These are phyloP conservation scores for Platycheirus rosarum DNA, from an alignment of 2,888 invertebrate genomes.

Conservation along the genomic window DNA sequence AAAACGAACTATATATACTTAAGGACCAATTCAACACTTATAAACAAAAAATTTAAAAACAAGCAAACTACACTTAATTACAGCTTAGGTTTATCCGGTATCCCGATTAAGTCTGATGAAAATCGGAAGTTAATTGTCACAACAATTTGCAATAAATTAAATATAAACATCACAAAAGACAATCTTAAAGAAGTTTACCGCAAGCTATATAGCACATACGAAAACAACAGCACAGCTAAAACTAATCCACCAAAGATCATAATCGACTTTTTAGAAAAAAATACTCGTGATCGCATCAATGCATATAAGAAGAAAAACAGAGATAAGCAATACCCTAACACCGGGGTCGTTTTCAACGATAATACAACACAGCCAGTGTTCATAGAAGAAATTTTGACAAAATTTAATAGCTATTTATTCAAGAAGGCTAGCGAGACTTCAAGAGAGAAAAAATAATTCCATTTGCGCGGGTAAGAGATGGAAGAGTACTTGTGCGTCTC, in stretches of 20 bases:
- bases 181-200: not conserved
- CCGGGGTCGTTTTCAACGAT: not conserved
- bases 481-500: too few species aligned
- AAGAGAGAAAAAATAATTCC: not conserved
- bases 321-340: slow-evolving; percentile 2
- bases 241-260: slow-evolving; percentile 20
- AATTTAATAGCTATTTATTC: slow-evolving; percentile 1
- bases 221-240: not conserved
- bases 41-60: slow-evolving; percentile 9
- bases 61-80: too few species aligned
- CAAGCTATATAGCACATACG: not conserved
- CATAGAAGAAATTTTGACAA: slow-evolving; percentile 1
- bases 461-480: too few species aligned
- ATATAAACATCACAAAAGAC: not conserved
- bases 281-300: slow-evolving; percentile 6
- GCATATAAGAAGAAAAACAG: slow-evolving; percentile 5
- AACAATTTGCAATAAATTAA: too few species aligned
- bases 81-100: slow-evolving; percentile 1
- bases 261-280: slow-evolving; percentile 2
- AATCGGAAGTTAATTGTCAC: not conserved
- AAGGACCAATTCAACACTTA: too few species aligned
- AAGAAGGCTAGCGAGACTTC: slow-evolving; percentile 4
- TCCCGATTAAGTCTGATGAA: not conserved
- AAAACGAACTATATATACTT: too few species aligned
- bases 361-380: slow-evolving; percentile 6